phyloP scores from a whole-genome alignment of 2,888 invertebrate species.

The Allacma fusca region DNA sequence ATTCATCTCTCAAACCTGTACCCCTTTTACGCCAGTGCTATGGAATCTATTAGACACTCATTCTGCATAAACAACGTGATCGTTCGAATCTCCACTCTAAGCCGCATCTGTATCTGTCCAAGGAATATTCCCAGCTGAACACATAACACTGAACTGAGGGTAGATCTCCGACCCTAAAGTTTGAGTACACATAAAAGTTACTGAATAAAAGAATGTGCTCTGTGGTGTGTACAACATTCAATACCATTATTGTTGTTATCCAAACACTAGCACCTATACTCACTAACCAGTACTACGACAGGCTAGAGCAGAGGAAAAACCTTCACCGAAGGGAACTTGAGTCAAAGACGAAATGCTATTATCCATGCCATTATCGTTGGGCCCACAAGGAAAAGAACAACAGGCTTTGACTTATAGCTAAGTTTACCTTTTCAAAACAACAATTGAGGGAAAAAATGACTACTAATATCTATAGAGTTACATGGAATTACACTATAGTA shows the following conservation, averaged over 20 bases:
- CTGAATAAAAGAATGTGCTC: neutral
- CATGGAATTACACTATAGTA: slow-evolving; percentile 26
- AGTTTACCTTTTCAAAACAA: slow-evolving; percentile 18
- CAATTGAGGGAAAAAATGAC: slow-evolving; percentile 30
- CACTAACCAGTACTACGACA: neutral
- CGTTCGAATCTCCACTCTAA: too few species aligned
- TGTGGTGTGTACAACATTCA: neutral
- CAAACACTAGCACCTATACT: neutral
- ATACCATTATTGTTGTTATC: slow-evolving; percentile 1
- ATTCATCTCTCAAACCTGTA: neutral
- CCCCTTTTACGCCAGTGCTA: neutral
- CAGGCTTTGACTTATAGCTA: neutral
- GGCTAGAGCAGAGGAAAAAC: too few species aligned
- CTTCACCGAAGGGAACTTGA: slow-evolving; percentile 1
- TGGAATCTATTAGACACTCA: neutral
- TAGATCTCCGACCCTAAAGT: neutral
- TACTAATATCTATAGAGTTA: slow-evolving; percentile 3
- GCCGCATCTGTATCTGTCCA: too few species aligned
- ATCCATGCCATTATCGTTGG: slow-evolving; percentile 15
- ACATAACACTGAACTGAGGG: too few species aligned
- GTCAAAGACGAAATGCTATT: neutral
- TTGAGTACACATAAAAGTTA: too few species aligned
- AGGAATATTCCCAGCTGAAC: too few species aligned
- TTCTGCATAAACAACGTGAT: neutral
- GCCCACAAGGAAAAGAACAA: neutral